Conservation (phyloP, 2,797 vertebrate genomes). For the Pantherophis alleghaniensis region DNA sequence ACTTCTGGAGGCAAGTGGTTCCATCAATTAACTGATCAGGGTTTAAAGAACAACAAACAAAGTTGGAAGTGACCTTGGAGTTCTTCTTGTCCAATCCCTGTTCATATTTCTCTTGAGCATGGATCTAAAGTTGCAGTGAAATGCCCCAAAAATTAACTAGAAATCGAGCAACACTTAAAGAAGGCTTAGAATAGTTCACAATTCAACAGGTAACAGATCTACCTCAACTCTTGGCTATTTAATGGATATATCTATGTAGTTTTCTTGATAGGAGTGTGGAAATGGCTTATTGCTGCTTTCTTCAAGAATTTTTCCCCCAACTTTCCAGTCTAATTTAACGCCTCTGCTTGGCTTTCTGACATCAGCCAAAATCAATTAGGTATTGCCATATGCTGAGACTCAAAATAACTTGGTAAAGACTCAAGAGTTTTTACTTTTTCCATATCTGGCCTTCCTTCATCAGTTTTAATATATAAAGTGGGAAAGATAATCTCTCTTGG, state of each 20-base stretch:
- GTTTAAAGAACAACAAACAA: too few species aligned
- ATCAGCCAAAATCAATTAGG: neutral
- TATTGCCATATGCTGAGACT: neutral
- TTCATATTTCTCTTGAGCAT: neutral
- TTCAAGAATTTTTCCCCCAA: neutral
- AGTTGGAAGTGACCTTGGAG: too few species aligned
- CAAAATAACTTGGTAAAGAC: neutral
- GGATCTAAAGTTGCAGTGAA: too few species aligned
- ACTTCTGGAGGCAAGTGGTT: neutral
- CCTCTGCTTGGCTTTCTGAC: neutral
- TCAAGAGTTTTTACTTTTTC: neutral
- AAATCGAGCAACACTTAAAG: neutral
- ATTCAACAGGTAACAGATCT: neutral
- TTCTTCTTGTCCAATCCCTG: neutral
- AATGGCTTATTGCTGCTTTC: neutral
- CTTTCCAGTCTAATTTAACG: neutral
- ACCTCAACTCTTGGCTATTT: neutral
- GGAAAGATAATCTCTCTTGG: neutral
- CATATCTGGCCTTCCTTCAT: neutral
- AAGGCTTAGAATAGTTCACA: neutral
- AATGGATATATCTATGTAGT: neutral
- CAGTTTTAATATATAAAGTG: neutral
- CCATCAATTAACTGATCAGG: too few species aligned
- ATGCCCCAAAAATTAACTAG: neutral
- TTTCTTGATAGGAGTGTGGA: neutral